phyloP scores from a whole-genome alignment of 2,113 vertebrate genomes.

The Mohoua ochrocephala region DNA sequence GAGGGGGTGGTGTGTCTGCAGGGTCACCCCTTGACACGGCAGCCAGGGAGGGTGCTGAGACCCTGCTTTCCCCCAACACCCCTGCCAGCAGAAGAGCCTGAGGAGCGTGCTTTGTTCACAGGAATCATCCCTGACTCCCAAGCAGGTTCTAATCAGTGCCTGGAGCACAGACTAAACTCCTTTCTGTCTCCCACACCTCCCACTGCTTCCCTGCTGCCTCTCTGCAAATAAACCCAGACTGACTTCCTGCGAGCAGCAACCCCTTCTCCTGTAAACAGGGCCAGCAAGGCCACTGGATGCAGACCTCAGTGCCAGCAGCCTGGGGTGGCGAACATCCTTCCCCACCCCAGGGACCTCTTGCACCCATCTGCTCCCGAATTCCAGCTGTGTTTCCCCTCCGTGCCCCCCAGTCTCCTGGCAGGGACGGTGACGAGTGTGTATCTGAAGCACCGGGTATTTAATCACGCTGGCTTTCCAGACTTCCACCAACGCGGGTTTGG shows the following conservation, averaged over 20 bases:
- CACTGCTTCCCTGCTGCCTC: neutral
- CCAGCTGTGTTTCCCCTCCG: neutral
- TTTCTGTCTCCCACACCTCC: neutral
- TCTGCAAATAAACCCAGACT: neutral
- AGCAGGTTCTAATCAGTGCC: neutral
- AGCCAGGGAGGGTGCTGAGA: neutral
- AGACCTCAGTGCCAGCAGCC: neutral
- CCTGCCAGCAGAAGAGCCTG: neutral
- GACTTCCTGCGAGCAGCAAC: neutral
- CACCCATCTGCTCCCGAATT: neutral
- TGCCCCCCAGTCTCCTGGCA: neutral
- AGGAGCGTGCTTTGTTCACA: neutral
- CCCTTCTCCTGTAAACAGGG: neutral
- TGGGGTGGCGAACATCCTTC: fast-evolving
- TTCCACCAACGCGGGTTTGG: neutral
- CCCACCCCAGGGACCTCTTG: fast-evolving
- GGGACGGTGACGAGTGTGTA: fast-evolving
- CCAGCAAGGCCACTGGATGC: neutral
- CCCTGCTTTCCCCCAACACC: neutral
- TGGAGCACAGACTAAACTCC: neutral
- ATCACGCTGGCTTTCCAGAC: neutral
- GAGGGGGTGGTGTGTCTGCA: neutral
- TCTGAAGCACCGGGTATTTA: fast-evolving
- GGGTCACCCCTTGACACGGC: neutral
- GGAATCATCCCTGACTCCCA: neutral